Base-by-base conservation (phyloP, 2,113 vertebrate genomes). In the Saiga tatarica region DNA sequence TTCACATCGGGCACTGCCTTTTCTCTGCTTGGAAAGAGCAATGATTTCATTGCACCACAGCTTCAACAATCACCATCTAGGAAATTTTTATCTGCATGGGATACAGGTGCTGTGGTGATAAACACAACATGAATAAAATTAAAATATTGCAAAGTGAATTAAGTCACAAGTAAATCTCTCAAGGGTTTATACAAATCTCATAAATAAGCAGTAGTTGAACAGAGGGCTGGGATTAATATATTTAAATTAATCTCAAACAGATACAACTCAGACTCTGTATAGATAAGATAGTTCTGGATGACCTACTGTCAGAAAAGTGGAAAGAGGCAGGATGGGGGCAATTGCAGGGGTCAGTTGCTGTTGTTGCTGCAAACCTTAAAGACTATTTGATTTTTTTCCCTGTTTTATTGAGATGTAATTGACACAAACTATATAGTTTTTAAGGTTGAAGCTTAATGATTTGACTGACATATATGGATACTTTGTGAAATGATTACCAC, bases 191-290 rank as follows among this genome's bases (percentile, higher is more conserved):
- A 74, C 84, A 95, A 93, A 95, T 97, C 86, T 95, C 71, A 71
- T 96, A 91, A 95, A 95, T 71, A 98, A 95, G 86, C 86, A 83
- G 81, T 42, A 45, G 62, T 71, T 95, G 39, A 95, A 94, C 67
- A 89, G 62, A 95, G 81, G 25, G 25, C 13, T 96, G 50, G 57
- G 52, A 86, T 88, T 85, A 83, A 82, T 95, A 83, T 47, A 92
- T 90, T 97, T 96, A 91, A 82, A 94, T 97, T 33, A 97, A 91
- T 47, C 85, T 90, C 97, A 64, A 92, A 74, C 76, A 96, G 92
- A 95, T 30, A 71, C 87, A 50, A 19, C 55, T 71, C 87, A 42
- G 88, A 89, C 50, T 95, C 28, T 11, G 28, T 26, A 6, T 2
- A 78, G 36, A 42, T 19, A 26, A 7, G 60, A 88, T 5, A 23